A percentile compares a stretch with the other conserved stretches of the same genome.
These are phyloP conservation scores for Lutjanus erythropterus DNA, from an alignment of 2,113 vertebrate genomes.

Conservation along the genomic window DNA sequence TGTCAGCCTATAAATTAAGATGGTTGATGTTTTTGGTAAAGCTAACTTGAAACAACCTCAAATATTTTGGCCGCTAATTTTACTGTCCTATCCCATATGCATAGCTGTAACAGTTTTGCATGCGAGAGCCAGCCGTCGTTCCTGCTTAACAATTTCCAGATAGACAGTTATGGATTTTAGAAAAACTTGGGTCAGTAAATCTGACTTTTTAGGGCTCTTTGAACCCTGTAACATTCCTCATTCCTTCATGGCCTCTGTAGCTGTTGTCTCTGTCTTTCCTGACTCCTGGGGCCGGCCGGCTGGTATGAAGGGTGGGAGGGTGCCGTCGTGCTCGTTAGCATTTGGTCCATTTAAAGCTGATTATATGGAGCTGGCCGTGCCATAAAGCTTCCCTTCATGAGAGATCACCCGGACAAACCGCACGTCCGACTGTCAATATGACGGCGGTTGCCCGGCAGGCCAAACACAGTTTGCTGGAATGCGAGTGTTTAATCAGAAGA, in stretches of 20 bases:
- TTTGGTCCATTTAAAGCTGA: slow-evolving; percentile 71
- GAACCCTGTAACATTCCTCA: slow-evolving; percentile 39
- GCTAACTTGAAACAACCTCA: slow-evolving; percentile 31
- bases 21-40: neutral
- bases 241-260: slow-evolving; percentile 28
- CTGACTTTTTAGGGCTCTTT: slow-evolving; percentile 14
- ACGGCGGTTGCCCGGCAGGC: slow-evolving; percentile 79
- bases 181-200: slow-evolving; percentile 1
- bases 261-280: slow-evolving; percentile 69
- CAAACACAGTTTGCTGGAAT: slow-evolving; percentile 74
- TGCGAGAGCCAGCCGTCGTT: neutral
- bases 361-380: slow-evolving; percentile 77
- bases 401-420: slow-evolving; percentile 67
- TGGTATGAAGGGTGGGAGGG: slow-evolving; percentile 50
- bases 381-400: slow-evolving; percentile 81
- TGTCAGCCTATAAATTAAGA: slow-evolving; percentile 11
- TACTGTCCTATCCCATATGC: neutral
- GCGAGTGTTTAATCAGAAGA: slow-evolving; percentile 79
- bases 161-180: neutral
- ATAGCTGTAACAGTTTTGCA: slow-evolving; percentile 15
- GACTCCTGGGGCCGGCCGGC: slow-evolving; percentile 60
- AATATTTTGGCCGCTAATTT: slow-evolving; percentile 38
- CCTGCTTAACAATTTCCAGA: slow-evolving; percentile 35
- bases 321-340: slow-evolving; percentile 66
- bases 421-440: slow-evolving; percentile 78